These are phyloP conservation scores for Camponotus pennsylvanicus DNA, from an alignment of 1,140 invertebrate species.

Conservation along the genomic window DNA sequence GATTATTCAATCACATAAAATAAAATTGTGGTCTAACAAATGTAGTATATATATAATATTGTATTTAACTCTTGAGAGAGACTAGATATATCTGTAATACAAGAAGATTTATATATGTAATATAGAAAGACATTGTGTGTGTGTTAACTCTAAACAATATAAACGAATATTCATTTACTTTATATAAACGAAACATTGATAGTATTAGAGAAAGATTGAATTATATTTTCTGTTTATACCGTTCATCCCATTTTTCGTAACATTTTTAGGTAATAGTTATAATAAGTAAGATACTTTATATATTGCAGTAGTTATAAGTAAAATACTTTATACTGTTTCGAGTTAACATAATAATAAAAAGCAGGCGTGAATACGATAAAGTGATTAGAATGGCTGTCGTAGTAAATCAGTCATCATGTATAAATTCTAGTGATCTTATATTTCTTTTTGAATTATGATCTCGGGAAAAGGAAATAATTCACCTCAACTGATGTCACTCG, in stretches of 20 bases:
- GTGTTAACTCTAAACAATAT: neutral
- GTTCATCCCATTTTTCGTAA: neutral
- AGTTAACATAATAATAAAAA: conserved; percentile 23
- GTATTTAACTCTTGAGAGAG: conserved; percentile 25
- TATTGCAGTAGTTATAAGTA: neutral
- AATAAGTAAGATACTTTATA: neutral
- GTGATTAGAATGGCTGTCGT: neutral
- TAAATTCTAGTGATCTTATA: conserved; percentile 19
- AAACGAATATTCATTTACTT: neutral
- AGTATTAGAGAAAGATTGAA: neutral
- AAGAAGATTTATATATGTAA: conserved; percentile 47
- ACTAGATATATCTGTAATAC: conserved; percentile 28
- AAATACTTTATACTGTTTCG: conserved; percentile 17
- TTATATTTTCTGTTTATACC: neutral
- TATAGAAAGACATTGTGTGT: neutral
- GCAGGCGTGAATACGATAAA: neutral
- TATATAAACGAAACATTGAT: conserved; percentile 28
- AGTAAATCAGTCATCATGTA: conserved; percentile 3
- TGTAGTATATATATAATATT: conserved; percentile 54
- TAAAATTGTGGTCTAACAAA: conserved; percentile 47
- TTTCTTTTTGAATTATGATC: conserved; percentile 10
- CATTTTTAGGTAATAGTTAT: neutral
- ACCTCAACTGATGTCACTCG: neutral
- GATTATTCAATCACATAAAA: conserved; percentile 20
- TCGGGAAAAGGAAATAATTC: conserved; percentile 33